Base-by-base conservation (phyloP, 2,113 vertebrate species). In the Furnarius figulus region DNA sequence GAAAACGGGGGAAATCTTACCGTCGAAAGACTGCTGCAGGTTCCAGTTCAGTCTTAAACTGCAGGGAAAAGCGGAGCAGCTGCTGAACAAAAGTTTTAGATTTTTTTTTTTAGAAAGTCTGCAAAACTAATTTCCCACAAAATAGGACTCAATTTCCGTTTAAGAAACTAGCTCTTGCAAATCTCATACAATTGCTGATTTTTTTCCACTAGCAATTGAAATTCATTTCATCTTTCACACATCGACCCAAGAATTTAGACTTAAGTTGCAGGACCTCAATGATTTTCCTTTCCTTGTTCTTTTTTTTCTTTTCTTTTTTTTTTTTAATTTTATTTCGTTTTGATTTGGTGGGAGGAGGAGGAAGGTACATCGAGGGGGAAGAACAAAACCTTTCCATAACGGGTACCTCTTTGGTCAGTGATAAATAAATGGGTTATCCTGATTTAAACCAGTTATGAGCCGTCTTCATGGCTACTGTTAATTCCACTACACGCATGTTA, bases 51-150 rank as follows among this genome's bases (percentile, higher is more conserved):
- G 90, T 31, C 97, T 96, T 96, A 97, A 97, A 98, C 97, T 98
- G 97, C 93, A 87, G 88, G 50, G 96, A 78, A 95, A 97, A 97
- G 92, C 24, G 35, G 92, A 98, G 97, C 98, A 98, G 97, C 97
- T 98, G 98, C 96, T 96, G 97, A 98, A 98, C 97, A 97, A 98
- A 98, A 98, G 97, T 98, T 98, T 97, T 97, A 96, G 88, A 74
- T 91, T 91, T 95, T 97, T 97, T 97, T 96, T 96, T 90, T 81
- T 74, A 97, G 94, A 95, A 98, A 98, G 98, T 98, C 98, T 98
- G 98, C 97, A 98, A 98, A 98, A 98, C 98, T 98, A 98, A 98
- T 98, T 98, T 98, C 97, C 98, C 98, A 97, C 97, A 98, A 98
- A 98, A 98, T 98, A 98, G 96, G 96, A 95, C 95, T 98, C 98